Conservation (phyloP, 2,113 vertebrate genomes). For the Falco punctatus region DNA sequence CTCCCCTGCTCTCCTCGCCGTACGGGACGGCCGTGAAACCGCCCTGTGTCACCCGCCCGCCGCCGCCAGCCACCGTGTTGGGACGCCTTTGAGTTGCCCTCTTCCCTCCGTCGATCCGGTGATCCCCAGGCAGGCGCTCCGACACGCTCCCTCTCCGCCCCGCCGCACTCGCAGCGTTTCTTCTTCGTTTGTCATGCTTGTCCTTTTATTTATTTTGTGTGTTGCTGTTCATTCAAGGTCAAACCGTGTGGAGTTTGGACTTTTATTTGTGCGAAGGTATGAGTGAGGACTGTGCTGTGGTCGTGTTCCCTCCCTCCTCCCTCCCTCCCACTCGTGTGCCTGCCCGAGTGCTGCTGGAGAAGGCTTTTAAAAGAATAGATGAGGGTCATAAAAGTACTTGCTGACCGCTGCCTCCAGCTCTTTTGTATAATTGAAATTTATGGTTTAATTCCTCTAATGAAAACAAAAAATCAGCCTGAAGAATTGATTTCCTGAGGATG, state of each 20-base stretch:
- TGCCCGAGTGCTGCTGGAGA: background rate
- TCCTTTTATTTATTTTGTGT: background rate
- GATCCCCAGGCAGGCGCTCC: background rate
- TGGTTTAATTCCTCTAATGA: background rate
- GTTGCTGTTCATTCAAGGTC: background rate
- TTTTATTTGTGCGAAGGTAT: slow-evolving; percentile 1
- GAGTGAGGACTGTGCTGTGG: background rate
- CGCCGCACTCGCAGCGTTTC: background rate
- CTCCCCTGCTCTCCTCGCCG: no score
- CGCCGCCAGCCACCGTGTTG: no score
- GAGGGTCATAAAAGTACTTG: background rate
- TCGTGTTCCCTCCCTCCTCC: background rate
- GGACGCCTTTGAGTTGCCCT: no score
- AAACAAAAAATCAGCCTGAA: background rate
- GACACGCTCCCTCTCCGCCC: background rate
- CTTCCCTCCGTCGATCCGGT: background rate
- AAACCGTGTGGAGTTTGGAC: background rate
- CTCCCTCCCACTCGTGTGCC: background rate
- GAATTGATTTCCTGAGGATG: background rate
- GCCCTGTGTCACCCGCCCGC: no score
- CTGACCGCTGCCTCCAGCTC: slow-evolving; percentile 3
- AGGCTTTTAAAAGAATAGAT: slow-evolving; percentile 19
- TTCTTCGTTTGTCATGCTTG: background rate
- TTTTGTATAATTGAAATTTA: background rate
- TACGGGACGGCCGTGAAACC: no score